A percentile compares a stretch with the other conserved stretches of the same genome.
These are phyloP conservation scores for Avahi laniger DNA, from an alignment of 2,797 vertebrate species.

Conservation along the genomic window DNA sequence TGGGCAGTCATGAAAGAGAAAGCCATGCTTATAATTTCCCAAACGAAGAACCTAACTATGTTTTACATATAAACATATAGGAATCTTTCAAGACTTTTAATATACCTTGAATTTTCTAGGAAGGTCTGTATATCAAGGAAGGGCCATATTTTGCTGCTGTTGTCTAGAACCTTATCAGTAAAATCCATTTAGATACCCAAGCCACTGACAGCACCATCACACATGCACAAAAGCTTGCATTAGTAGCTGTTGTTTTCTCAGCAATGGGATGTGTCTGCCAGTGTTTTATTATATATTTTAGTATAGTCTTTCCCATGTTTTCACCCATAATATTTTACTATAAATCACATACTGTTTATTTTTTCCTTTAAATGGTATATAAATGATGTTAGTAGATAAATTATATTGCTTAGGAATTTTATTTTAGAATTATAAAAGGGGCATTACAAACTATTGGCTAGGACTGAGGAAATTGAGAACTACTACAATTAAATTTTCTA, in stretches of 20 bases:
- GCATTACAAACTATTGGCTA: neutral
- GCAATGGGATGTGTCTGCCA: neutral
- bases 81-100: neutral
- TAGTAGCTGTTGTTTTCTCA: neutral
- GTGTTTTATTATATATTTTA: neutral
- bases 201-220: neutral
- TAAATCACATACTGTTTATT: neutral
- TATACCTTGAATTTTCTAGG: neutral
- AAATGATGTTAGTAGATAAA: neutral
- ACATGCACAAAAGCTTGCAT: rapidly evolving
- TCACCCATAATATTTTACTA: neutral
- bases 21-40: neutral
- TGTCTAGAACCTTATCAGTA: neutral
- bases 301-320: neutral
- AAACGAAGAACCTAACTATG: neutral
- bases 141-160: neutral
- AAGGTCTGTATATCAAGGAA: neutral
- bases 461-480: neutral
- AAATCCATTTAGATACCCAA: neutral
- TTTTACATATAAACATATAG: neutral
- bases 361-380: neutral
- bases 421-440: slow-evolving; percentile 1
- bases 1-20: neutral
- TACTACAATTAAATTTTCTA: neutral
- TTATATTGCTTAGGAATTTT: neutral